Evolutionary conservation across 2,888 invertebrate species (phyloP).

Genomic region (Odontomyia ornata): DNA sequence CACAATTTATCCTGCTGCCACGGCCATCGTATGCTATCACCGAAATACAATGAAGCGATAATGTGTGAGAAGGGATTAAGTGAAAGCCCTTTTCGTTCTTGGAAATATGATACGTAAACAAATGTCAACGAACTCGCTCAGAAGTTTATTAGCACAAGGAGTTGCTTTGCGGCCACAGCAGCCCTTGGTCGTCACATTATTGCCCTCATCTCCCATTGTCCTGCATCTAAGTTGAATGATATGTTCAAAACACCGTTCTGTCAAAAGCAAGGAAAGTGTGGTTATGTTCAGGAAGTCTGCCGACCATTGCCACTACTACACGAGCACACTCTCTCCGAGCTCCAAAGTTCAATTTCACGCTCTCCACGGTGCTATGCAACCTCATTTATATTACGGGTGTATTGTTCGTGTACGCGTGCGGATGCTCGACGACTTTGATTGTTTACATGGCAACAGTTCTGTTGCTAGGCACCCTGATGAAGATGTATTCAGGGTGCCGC

Average conservation of each 20-base stretch:
- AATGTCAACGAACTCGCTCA: neutral
- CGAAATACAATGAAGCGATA: too few relatives aligned
- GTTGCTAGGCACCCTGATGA: slow-evolving; percentile 47
- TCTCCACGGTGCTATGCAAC: neutral
- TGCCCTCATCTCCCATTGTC: neutral
- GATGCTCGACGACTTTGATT: slow-evolving; percentile 24
- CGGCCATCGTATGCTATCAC: too few relatives aligned
- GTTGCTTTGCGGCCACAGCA: neutral
- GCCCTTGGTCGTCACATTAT: neutral
- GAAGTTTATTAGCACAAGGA: neutral
- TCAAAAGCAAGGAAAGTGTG: slow-evolving; percentile 13
- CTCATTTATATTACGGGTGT: neutral
- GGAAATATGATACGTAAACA: neutral
- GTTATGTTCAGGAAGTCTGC: slow-evolving; percentile 19
- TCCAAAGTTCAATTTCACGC: neutral
- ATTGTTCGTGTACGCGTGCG: neutral
- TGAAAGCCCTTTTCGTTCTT: too few relatives aligned
- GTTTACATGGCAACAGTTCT: slow-evolving; percentile 49
- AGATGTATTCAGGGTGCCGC: slow-evolving; percentile 14
- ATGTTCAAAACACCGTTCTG: neutral
- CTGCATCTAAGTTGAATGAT: neutral
- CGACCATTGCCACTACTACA: neutral
- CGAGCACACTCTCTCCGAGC: neutral
- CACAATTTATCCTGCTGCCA: too few relatives aligned
- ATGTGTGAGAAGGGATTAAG: too few relatives aligned